phyloP scores from a whole-genome alignment of 1,140 invertebrate genomes.

The Pseudomyrmex sp. region DNA sequence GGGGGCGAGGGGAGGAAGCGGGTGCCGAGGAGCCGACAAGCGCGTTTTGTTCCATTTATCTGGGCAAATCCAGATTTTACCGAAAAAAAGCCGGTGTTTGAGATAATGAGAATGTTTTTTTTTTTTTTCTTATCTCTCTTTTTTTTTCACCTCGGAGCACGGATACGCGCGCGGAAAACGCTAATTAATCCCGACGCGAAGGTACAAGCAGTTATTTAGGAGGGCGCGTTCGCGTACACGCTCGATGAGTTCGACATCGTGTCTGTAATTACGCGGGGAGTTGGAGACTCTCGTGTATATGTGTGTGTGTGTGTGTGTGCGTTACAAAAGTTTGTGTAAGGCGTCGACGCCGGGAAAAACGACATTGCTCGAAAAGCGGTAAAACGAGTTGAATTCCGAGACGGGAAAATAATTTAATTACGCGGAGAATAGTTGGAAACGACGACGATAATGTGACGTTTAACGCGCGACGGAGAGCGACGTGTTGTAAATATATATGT shows the following conservation, averaged over 20 bases:
- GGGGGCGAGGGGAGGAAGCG: not conserved
- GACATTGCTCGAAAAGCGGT: slow-evolving; percentile 64
- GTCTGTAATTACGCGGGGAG: too few relatives aligned
- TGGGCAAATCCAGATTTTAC: slow-evolving; percentile 63
- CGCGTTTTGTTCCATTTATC: slow-evolving; percentile 15
- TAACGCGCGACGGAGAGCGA: slow-evolving; percentile 15
- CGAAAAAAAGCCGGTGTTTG: slow-evolving; percentile 62
- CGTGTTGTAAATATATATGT: not conserved
- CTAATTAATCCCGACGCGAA: slow-evolving; percentile 65
- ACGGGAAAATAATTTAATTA: slow-evolving; percentile 70
- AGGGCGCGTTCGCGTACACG: too few relatives aligned
- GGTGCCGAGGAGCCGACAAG: not conserved
- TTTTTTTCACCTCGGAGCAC: slow-evolving; percentile 26
- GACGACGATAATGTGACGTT: slow-evolving; percentile 66
- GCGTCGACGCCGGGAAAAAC: not conserved
- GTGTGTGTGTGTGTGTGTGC: not conserved
- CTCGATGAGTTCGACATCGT: too few relatives aligned
- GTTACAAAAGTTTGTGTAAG: slow-evolving; percentile 61
- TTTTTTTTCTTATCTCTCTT: slow-evolving; percentile 3
- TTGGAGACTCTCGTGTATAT: slow-evolving; percentile 27
- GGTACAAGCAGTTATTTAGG: slow-evolving; percentile 67
- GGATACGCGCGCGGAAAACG: slow-evolving; percentile 58
- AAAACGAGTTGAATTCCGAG: slow-evolving; percentile 65
- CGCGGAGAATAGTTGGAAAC: slow-evolving; percentile 27
- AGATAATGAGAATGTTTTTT: slow-evolving; percentile 63